Conservation (phyloP, 2,113 vertebrate species). For the Corapipo altera region DNA sequence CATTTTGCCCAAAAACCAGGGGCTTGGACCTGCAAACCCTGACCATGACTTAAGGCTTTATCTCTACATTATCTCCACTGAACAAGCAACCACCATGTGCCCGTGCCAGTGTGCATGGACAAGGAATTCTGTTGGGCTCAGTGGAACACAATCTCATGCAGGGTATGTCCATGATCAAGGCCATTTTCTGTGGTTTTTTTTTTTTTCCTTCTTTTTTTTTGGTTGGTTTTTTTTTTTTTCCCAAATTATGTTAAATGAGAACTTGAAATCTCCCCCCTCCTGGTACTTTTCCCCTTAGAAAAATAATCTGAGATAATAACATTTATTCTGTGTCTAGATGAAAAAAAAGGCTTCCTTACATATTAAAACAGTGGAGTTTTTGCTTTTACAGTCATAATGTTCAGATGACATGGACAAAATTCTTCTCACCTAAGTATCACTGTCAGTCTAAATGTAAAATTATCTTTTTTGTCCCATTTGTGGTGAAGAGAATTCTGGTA, state of each 20-base stretch:
- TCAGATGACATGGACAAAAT: background rate
- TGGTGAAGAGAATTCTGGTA: background rate
- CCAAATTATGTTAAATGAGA: background rate
- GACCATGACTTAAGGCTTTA: background rate
- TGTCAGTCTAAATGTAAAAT: background rate
- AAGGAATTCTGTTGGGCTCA: background rate
- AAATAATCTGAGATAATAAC: background rate
- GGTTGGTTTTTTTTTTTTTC: background rate
- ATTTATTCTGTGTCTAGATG: background rate
- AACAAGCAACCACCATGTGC: background rate
- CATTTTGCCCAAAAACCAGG: slow-evolving; percentile 29
- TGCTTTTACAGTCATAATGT: background rate
- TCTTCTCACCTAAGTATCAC: background rate
- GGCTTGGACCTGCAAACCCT: slow-evolving; percentile 18
- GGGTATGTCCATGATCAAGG: background rate
- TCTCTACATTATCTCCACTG: background rate
- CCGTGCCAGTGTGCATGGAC: accelerated
- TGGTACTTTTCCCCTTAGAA: background rate
- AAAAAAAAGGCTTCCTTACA: background rate
- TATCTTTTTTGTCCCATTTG: background rate
- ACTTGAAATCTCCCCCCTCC: background rate
- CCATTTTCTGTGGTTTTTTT: background rate
- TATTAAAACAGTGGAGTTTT: background rate
- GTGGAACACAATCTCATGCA: background rate
- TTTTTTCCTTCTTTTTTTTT: background rate